phyloP scores from a whole-genome alignment of 1,140 invertebrate species.

The Papilio polytes region DNA sequence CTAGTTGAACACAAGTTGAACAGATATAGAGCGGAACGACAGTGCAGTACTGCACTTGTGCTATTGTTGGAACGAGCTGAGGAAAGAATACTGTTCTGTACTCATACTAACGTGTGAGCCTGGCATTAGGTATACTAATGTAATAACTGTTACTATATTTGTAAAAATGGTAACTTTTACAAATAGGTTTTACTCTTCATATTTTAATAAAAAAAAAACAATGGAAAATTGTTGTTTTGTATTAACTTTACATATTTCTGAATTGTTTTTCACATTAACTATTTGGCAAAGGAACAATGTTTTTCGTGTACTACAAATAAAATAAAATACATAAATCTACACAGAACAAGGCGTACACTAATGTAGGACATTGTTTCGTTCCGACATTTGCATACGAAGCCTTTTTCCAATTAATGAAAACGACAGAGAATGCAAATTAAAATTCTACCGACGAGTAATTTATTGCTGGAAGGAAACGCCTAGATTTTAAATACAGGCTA shows the following conservation, averaged over 20 bases:
- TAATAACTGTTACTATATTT: not conserved
- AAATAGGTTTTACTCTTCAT: not conserved
- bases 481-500: not conserved
- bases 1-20: not conserved
- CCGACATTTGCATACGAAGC: not conserved
- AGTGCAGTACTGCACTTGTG: not conserved
- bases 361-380: not conserved
- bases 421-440: constrained; percentile 8
- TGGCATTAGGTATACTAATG: not conserved
- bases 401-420: constrained; percentile 7
- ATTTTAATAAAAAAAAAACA: not conserved
- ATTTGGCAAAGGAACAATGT: not conserved
- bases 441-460: not conserved
- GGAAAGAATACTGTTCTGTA: too few relatives aligned
- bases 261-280: not conserved
- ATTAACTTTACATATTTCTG: not conserved
- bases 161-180: not conserved
- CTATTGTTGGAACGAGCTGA: too few relatives aligned
- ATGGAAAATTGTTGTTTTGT: not conserved
- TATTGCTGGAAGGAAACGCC: not conserved
- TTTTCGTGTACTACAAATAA: not conserved
- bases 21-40: not conserved
- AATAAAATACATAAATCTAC: constrained; percentile 3
- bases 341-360: not conserved
- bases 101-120: not conserved